phyloP scores from a whole-genome alignment of 2,113 vertebrate genomes.

The Chitala chitala region DNA sequence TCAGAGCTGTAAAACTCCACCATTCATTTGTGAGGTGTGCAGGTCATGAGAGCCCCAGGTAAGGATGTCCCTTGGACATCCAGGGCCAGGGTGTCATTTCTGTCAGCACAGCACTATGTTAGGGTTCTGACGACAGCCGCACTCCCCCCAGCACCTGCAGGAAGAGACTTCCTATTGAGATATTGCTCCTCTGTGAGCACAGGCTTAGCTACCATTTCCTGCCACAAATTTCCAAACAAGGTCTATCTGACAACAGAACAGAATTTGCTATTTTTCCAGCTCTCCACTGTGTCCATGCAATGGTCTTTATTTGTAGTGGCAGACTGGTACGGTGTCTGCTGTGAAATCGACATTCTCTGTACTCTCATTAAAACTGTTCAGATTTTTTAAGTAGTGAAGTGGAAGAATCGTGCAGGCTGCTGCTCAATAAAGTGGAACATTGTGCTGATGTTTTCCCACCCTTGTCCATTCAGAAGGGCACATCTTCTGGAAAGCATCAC shows the following conservation, averaged over 20 bases:
- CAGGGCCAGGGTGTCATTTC: not conserved
- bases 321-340: not conserved
- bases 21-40: not conserved
- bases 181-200: not conserved
- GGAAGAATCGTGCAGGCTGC: not conserved
- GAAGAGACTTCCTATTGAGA: slow-evolving; percentile 20
- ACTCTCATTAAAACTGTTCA: not conserved
- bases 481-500: slow-evolving; percentile 20
- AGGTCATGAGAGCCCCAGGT: slow-evolving; percentile 3
- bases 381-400: not conserved
- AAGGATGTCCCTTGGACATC: slow-evolving; percentile 9
- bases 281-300: not conserved
- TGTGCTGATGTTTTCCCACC: slow-evolving; percentile 18
- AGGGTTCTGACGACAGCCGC: not conserved
- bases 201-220: slow-evolving; percentile 10
- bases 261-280: not conserved
- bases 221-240: slow-evolving; percentile 14
- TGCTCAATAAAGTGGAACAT: not conserved
- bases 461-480: slow-evolving; percentile 10
- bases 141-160: slow-evolving; percentile 15
- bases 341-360: not conserved
- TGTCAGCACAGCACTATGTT: not conserved
- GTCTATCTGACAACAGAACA: slow-evolving; percentile 9
- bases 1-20: slow-evolving; percentile 15
- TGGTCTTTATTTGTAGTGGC: not conserved